Conservation (phyloP, 92 coral and sea anemone genomes). For the Epizoanthus ramosus region DNA sequence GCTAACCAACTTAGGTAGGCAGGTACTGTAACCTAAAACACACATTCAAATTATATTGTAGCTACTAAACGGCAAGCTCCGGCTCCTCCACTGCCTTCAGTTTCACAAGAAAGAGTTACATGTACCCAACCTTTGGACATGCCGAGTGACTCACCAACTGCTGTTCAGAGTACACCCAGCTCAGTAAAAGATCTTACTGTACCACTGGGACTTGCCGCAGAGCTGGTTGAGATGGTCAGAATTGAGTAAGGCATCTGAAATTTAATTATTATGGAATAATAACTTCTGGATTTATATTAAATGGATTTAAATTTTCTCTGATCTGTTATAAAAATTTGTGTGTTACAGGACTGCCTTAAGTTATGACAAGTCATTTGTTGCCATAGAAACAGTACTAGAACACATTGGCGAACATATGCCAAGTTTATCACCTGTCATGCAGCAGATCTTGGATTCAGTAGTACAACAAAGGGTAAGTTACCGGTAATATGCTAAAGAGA, state of each 20-base stretch:
- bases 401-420: conserved; percentile 80
- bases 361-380: conserved; percentile 79
- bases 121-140: background rate
- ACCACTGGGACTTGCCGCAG: conserved; percentile 69
- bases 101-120: background rate
- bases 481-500: background rate
- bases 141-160: conserved; percentile 8
- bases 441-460: conserved; percentile 73
- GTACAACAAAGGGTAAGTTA: conserved; percentile 75
- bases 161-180: conserved; percentile 17
- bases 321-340: background rate
- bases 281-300: background rate
- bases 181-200: conserved; percentile 39
- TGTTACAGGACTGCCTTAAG: conserved; percentile 82
- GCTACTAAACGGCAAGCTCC: conserved; percentile 29
- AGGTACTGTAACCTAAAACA: too few species aligned
- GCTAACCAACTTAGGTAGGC: too few species aligned
- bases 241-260: conserved; percentile 59
- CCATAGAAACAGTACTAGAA: conserved; percentile 82
- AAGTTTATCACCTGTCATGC: conserved; percentile 67
- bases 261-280: background rate
- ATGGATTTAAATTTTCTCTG: background rate
- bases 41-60: background rate
- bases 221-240: conserved; percentile 70
- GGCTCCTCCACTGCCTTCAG: conserved; percentile 1